A percentile compares a stretch with the other conserved stretches of the same genome.
Conservation (phyloP, 1,140 invertebrate genomes). For the Oryzaephilus surinamensis region DNA sequence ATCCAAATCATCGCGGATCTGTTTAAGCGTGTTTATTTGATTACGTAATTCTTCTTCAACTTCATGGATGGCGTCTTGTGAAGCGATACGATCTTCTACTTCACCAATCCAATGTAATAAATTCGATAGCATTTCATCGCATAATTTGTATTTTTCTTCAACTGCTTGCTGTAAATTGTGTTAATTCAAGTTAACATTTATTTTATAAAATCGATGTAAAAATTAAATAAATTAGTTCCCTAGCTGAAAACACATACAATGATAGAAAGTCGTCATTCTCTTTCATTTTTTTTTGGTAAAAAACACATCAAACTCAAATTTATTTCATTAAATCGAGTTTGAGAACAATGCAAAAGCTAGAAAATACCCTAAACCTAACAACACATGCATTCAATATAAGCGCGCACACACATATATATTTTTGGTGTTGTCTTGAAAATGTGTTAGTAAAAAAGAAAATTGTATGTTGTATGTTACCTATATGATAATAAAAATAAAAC, state of each 20-base stretch:
- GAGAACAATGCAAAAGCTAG: constrained; percentile 6
- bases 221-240: too few species aligned
- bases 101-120: constrained; percentile 80
- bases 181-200: too few species aligned
- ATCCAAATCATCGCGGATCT: constrained; percentile 84
- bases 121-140: constrained; percentile 72
- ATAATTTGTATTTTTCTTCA: constrained; percentile 86
- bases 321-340: too few species aligned
- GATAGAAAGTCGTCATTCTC: too few species aligned
- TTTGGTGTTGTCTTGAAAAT: too few species aligned
- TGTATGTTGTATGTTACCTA: constrained; percentile 1
- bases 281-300: neutral
- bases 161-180: constrained; percentile 70
- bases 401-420: constrained; percentile 24
- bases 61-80: constrained; percentile 80
- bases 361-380: constrained; percentile 21
- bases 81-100: constrained; percentile 76
- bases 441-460: constrained; percentile 24
- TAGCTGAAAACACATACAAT: too few species aligned
- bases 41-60: constrained; percentile 77
- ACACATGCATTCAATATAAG: constrained; percentile 28
- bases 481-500: constrained; percentile 18
- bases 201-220: neutral
- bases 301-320: neutral
- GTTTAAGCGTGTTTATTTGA: constrained; percentile 83